These are phyloP conservation scores for Acipenser ruthenus DNA, from an alignment of 2,797 vertebrate species.

Conservation along the genomic window DNA sequence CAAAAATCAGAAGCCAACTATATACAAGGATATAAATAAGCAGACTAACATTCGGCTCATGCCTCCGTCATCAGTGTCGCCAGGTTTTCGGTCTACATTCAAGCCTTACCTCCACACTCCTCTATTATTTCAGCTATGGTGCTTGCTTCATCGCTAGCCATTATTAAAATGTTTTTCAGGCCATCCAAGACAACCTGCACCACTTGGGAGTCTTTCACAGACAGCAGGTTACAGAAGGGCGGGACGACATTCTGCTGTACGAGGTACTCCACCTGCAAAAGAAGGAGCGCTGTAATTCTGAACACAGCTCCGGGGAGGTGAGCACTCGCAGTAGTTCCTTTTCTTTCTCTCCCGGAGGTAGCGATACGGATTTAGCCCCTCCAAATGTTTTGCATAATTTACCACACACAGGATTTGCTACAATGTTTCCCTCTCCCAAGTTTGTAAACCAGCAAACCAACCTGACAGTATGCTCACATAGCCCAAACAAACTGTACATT, in stretches of 20 bases:
- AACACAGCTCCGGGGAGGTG: conserved; percentile 7
- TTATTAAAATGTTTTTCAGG: conserved; percentile 96
- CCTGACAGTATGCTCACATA: no score
- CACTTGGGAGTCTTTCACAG: conserved; percentile 96
- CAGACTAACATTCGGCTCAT: background rate
- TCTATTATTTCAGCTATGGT: conserved; percentile 97
- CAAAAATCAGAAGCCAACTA: no score
- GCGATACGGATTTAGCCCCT: no score
- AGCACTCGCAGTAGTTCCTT: no score
- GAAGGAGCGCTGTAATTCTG: conserved; percentile 38
- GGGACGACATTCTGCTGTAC: conserved; percentile 97
- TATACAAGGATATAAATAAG: no score
- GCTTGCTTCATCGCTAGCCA: conserved; percentile 96
- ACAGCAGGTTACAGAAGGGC: conserved; percentile 91
- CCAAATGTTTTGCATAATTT: no score
- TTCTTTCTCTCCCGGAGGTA: no score
- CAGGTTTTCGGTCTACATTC: background rate
- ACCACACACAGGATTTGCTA: no score
- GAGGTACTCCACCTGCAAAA: conserved; percentile 88
- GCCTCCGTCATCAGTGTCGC: background rate
- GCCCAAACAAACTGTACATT: no score
- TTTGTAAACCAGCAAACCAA: no score
- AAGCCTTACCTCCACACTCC: conserved; percentile 84
- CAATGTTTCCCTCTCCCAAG: no score
- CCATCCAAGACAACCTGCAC: conserved; percentile 97